phyloP scores from a whole-genome alignment of 2,113 vertebrate genomes.

The Apteryx mantelli region DNA sequence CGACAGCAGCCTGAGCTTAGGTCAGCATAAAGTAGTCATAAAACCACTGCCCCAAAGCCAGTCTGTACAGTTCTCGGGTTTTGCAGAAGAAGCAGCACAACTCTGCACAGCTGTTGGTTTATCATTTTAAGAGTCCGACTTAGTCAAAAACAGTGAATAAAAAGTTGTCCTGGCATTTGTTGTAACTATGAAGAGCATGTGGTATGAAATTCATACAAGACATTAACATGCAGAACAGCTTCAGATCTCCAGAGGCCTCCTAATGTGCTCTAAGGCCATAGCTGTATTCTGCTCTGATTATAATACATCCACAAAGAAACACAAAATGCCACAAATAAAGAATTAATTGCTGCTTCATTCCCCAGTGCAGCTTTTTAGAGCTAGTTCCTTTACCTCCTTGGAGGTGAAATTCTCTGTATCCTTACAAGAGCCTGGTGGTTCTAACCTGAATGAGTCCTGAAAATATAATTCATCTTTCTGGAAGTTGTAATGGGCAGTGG shows the following conservation, averaged over 20 bases:
- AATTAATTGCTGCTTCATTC: background rate
- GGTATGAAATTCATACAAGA: background rate
- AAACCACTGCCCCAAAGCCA: background rate
- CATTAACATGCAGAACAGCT: background rate
- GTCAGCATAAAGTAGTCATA: background rate
- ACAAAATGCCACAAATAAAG: background rate
- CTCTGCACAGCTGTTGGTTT: background rate
- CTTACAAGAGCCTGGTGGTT: background rate
- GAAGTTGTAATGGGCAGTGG: background rate
- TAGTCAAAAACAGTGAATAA: background rate
- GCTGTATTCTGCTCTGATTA: background rate
- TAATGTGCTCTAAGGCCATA: background rate
- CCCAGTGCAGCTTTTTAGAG: background rate
- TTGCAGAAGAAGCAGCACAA: background rate
- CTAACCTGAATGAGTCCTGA: background rate
- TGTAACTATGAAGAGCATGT: background rate
- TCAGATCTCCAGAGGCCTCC: background rate
- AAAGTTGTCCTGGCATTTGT: background rate
- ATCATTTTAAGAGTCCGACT: background rate
- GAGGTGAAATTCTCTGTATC: background rate
- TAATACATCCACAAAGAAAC: background rate
- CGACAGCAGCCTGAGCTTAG: background rate
- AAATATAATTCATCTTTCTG: background rate
- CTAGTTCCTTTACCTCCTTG: background rate
- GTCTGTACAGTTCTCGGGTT: background rate